phyloP scores from a whole-genome alignment of 2,797 vertebrate genomes.

The Propithecus deckenii region DNA sequence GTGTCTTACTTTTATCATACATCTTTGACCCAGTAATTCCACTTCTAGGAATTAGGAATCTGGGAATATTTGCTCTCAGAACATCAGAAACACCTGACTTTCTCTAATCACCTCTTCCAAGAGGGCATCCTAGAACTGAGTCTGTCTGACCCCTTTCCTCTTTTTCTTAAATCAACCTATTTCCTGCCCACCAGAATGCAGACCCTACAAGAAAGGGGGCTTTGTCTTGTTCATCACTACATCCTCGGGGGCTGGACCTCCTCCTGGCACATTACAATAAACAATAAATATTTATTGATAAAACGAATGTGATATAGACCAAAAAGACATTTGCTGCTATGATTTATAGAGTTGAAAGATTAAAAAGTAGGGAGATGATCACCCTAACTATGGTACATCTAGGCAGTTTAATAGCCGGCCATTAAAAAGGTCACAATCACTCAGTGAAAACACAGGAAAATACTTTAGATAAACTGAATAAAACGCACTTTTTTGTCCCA shows the following conservation, averaged over 20 bases:
- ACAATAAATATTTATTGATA: background rate
- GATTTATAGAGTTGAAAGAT: background rate
- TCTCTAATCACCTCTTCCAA: background rate
- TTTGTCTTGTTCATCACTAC: background rate
- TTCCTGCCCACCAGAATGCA: background rate
- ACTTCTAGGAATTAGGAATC: background rate
- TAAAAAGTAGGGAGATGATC: background rate
- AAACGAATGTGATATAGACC: background rate
- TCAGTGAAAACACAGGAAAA: background rate
- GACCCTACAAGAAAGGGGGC: background rate
- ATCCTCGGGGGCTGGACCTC: background rate
- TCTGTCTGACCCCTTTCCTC: background rate
- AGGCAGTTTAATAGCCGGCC: fast-evolving
- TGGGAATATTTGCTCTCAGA: background rate
- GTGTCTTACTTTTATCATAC: background rate
- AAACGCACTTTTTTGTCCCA: background rate
- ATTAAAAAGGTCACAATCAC: background rate
- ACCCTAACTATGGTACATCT: background rate
- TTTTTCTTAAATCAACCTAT: background rate
- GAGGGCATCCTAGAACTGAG: background rate
- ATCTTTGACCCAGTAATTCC: background rate
- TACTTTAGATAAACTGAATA: background rate
- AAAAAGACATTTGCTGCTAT: background rate
- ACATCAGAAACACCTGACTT: background rate
- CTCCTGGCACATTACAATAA: fast-evolving